Evolutionary conservation across 2,113 vertebrate genomes (phyloP).

Genomic region (Bothrops jararaca): DNA sequence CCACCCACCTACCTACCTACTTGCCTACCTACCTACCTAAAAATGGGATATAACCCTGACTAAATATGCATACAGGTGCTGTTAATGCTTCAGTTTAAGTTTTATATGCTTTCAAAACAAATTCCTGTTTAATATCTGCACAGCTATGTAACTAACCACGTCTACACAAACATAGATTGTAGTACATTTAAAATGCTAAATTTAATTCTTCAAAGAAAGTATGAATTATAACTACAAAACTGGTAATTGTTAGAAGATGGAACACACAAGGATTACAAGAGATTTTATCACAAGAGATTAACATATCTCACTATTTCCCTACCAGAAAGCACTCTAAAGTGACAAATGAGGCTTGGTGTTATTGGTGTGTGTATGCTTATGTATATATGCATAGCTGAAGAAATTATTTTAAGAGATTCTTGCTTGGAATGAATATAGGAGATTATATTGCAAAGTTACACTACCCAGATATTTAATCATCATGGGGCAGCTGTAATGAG

Average conservation of each 20-base stretch:
- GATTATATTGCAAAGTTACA: constrained; percentile 64
- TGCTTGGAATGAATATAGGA: constrained; percentile 68
- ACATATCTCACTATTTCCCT: constrained; percentile 64
- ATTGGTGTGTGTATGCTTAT: neutral
- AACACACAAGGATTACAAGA: constrained; percentile 49
- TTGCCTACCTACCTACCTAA: no score
- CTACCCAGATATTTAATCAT: constrained; percentile 72
- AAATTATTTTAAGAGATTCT: constrained; percentile 74
- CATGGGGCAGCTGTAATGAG: constrained; percentile 67
- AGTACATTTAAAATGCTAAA: constrained; percentile 19
- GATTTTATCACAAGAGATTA: constrained; percentile 62
- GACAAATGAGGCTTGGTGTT: constrained; percentile 65
- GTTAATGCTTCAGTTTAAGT: neutral
- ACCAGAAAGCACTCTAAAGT: constrained; percentile 65
- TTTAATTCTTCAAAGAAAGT: constrained; percentile 47
- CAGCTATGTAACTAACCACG: neutral
- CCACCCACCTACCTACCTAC: no score
- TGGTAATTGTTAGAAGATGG: constrained; percentile 46
- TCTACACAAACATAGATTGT: neutral
- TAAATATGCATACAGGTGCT: neutral
- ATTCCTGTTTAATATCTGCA: neutral
- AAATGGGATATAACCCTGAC: neutral
- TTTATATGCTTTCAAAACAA: constrained; percentile 7
- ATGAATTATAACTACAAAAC: constrained; percentile 60
- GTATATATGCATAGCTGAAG: constrained; percentile 55